Evolutionary conservation across 92 coral and sea anemone species (phyloP), one percentile per base, ranked within the genome.

Genomic region (Zoanthus sociatus): DNA sequence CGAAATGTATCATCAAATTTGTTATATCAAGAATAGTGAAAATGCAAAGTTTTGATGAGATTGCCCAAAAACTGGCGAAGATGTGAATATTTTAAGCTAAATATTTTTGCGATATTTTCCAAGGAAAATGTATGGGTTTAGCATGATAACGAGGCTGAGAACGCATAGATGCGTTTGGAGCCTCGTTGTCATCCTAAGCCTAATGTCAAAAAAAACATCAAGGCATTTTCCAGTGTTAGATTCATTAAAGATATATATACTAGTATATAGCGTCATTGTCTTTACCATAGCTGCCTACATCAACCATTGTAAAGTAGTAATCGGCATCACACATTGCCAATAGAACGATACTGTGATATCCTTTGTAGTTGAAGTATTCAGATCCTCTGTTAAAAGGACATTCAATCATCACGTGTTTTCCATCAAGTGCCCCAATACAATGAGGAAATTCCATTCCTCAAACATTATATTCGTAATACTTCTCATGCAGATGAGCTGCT

Each of bases 401-500:
- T 53, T 60, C 83, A 21, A 60, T 86, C 45, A 26, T 48, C 15
- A 86, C 66, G 53, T 74, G 88, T 15, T 86, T 86, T 18, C 83
- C 83, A 51, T 86, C 83, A 55, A 86, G 30, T 26, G 90, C 86
- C 17, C 90, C 90, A 30, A 79, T 26, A 73, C 81, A 79, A 33
- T 88, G 83, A 21, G 87, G 90, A 88, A 88, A 56, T 79, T 48
- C 87, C 90, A 87, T 18, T 87, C 71, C 21, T 30, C 37, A 53
- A 90, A 87, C 93, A 90, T 90, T 44, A 74, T 86, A 9, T 82
- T 20, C 46, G 90, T 88, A 68, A 90, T 82, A 46, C 46, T 68
- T 75, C 63, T 90, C 88, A 90, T 58, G 82, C 90, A 56, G 83
- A 69, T 71, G 84, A 72, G 71, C 78, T 87, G 26, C 83, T 86